phyloP scores from a whole-genome alignment of 2,888 invertebrate species.

The Aethes cnicana region DNA sequence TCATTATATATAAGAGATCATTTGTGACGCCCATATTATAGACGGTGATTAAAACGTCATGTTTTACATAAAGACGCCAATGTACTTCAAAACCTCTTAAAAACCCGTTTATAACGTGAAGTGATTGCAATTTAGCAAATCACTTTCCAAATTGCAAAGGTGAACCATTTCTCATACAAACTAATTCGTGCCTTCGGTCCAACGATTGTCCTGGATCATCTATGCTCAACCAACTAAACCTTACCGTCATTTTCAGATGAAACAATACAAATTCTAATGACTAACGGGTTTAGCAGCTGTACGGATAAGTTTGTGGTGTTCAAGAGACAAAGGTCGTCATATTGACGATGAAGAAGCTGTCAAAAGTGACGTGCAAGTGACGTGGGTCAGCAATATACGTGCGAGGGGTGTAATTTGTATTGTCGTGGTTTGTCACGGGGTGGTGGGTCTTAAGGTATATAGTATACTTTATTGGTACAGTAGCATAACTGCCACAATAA shows the following conservation, averaged over 20 bases:
- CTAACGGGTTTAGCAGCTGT: not conserved
- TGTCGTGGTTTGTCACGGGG: slow-evolving; percentile 23
- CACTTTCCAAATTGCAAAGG: slow-evolving; percentile 3
- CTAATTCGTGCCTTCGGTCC: slow-evolving; percentile 18
- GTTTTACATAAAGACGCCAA: too few species aligned
- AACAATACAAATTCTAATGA: not conserved
- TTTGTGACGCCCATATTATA: too few species aligned
- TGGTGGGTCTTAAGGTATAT: slow-evolving; percentile 21
- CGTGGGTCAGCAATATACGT: slow-evolving; percentile 31
- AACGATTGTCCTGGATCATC: slow-evolving; percentile 11
- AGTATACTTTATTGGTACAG: not conserved
- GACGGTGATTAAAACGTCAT: too few species aligned
- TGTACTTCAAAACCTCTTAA: not conserved
- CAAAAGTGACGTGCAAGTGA: slow-evolving; percentile 28
- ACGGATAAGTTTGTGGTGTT: slow-evolving; percentile 12
- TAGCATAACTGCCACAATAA: not conserved
- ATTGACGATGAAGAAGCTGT: slow-evolving; percentile 28
- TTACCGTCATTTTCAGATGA: not conserved
- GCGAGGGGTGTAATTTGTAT: slow-evolving; percentile 27
- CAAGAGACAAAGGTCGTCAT: slow-evolving; percentile 31
- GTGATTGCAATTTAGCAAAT: too few species aligned
- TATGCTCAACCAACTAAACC: slow-evolving; percentile 8
- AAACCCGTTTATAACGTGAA: not conserved
- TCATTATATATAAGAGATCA: too few species aligned
- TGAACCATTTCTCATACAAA: slow-evolving; percentile 16